Base-by-base conservation (phyloP, 1,140 invertebrate genomes). In the Tetramorium simillimum region DNA sequence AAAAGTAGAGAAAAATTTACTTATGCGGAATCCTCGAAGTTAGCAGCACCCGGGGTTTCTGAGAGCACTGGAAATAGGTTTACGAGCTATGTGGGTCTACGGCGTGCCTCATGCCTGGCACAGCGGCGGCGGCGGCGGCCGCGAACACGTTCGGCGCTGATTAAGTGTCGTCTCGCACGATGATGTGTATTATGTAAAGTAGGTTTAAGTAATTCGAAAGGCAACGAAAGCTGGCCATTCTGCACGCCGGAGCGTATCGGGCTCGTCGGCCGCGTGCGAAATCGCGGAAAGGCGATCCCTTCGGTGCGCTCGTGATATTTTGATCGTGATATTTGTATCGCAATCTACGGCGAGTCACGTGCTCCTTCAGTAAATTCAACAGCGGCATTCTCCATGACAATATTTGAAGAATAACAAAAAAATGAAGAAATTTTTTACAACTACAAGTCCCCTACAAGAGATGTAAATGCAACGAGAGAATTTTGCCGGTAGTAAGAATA, bases 151-250 rank as follows among this genome's bases (percentile, higher is more conserved):
- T 12, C 37, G 37, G 7, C 12, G 21, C 53, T 86, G 65, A 49
- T 65, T 72, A 81, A 86, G 53, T 58, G 24, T 63, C 85, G 67
- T 69, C 18, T 28, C 63, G 67, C 43, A 75, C 86, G 69, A 87
- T 84, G 49, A 84, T 60, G 56, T 51, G 78, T 87, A 88, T 86
- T 86, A 90, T 89, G 90, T 69, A 88, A 89, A 90, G 58, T 85
- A 88, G 86, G 46, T 78, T 88, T 62, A 53, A 87, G 28, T 91
- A 76, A 86, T 65, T 88, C 76, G 81, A 84, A 80, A 89, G 58
- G 65, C 62, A 58, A 86, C 60, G 87, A 91, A 90, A 90, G 90
- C 85, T 90, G 89, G 87, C 46, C 85, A 80, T 76, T 51, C 85
- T 67, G 65, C 72, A 85, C 82, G 60, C 24, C 46, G 43, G 37